Base-by-base conservation (phyloP, 2,113 vertebrate species). In the Nasalis larvatus region DNA sequence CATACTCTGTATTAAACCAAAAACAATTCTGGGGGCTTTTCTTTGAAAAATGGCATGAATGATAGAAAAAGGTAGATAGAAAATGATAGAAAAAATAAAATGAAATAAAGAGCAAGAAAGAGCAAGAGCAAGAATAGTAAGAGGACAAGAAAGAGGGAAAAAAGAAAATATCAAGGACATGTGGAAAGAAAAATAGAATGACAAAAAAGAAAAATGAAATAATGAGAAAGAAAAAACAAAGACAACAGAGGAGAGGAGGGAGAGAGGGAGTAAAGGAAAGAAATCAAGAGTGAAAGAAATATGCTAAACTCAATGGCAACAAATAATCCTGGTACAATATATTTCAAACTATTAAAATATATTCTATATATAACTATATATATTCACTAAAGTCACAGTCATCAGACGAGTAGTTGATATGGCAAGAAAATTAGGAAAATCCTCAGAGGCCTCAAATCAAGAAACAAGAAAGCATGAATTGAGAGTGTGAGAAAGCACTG, bases 41-140 rank as follows among this genome's bases (percentile, higher is more conserved):
- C 10, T 54, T 77, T 78, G 25, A 54, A 94, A 93, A 96, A 94
- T 74, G 73, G 42, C 83, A 83, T 89, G 23, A 96, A 86, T 54
- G 35, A 80, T 9, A 68, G 27, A 93, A 84, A 82, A 23, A 85
- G 45, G 47, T 42, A 42, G 42, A 42, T 42, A 42, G 42, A 42
- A 42, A 42, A 42, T 42, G 42, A 42, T 42, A 77, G 2, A 82
- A 32, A 66, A 9, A 32, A 52, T 58, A 49, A 9, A 13, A 69
- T 69, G 13, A 25, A 84, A 66, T 16, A 80, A 25, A 73, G 12
- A 30, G 14, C 7, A 95, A 86, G 35, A 84, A 90, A 56, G 11
- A 77, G 20, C 86, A 81, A 82, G 93, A 86, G 58, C 40, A 92
- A 95, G 77, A 18, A 54, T 37, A 92, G 47, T 71, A 74, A 91